phyloP scores from a whole-genome alignment of 2,888 invertebrate species.

The Lissonota sp. region DNA sequence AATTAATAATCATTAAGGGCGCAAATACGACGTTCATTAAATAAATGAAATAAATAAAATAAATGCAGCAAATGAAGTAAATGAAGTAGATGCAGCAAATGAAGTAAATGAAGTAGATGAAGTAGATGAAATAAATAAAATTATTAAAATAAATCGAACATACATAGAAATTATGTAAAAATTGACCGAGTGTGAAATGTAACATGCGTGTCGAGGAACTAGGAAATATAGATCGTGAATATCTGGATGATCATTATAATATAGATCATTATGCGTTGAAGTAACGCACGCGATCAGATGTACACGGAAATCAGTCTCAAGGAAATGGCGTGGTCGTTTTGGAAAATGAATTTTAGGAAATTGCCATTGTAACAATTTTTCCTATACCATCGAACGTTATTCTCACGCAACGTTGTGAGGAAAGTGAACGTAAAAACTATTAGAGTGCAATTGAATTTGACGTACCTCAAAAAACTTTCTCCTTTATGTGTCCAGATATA shows the following conservation, averaged over 20 bases:
- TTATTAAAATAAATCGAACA: no score
- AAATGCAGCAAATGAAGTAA: no score
- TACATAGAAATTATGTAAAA: no score
- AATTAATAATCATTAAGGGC: constrained; percentile 60
- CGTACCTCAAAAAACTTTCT: constrained; percentile 31
- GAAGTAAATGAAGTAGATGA: no score
- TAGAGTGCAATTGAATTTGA: background rate
- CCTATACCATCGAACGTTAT: background rate
- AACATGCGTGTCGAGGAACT: no score
- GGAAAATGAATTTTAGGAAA: background rate
- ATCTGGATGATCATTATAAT: constrained; percentile 18
- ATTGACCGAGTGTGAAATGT: no score
- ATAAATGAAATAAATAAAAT: no score
- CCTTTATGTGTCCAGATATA: background rate
- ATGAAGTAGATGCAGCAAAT: no score
- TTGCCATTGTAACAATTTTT: background rate
- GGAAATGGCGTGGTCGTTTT: background rate
- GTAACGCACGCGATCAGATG: constrained; percentile 10
- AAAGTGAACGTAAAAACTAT: constrained; percentile 36
- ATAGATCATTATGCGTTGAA: constrained; percentile 9
- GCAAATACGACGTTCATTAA: background rate
- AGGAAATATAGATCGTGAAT: background rate
- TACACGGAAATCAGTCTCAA: constrained; percentile 10
- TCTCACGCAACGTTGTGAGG: background rate
- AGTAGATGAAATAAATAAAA: no score